phyloP scores from a whole-genome alignment of 2,113 vertebrate species.

The Atherinomorus stipes region DNA sequence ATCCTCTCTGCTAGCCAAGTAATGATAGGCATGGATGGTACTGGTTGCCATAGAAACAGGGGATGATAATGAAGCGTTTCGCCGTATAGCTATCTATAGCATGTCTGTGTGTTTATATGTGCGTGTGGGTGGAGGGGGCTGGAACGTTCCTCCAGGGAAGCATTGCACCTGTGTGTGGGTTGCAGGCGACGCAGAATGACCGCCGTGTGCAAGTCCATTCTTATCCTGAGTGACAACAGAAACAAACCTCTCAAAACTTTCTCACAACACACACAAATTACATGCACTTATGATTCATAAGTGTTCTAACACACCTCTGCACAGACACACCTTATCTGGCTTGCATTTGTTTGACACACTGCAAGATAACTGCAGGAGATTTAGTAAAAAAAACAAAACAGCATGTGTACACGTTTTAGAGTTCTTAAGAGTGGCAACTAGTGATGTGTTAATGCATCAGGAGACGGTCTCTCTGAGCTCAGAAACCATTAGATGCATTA shows the following conservation, averaged over 20 bases:
- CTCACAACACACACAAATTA: not conserved
- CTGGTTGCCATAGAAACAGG: conserved; percentile 71
- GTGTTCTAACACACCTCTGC: not conserved
- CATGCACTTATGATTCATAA: conserved; percentile 10
- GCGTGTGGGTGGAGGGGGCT: conserved; percentile 14
- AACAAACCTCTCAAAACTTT: conserved; percentile 37
- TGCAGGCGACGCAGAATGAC: conserved; percentile 52
- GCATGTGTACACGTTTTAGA: not conserved
- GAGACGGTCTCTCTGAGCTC: not conserved
- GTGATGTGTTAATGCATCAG: conserved; percentile 1
- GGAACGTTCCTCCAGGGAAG: conserved; percentile 53
- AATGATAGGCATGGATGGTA: conserved; percentile 57
- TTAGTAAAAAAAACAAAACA: not conserved
- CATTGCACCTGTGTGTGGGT: conserved; percentile 68
- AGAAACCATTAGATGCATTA: conserved; percentile 30
- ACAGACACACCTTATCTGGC: not conserved
- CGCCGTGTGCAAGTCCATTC: conserved; percentile 43
- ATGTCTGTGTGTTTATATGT: conserved; percentile 34
- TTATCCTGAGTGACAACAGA: conserved; percentile 36
- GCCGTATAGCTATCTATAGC: conserved; percentile 75
- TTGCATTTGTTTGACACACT: not conserved
- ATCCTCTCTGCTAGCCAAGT: conserved; percentile 56
- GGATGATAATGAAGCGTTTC: conserved; percentile 66
- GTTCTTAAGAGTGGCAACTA: not conserved
- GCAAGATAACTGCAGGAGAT: not conserved